Conservation (phyloP, 2,888 invertebrate genomes). For the Pharmacophagus antenor region DNA sequence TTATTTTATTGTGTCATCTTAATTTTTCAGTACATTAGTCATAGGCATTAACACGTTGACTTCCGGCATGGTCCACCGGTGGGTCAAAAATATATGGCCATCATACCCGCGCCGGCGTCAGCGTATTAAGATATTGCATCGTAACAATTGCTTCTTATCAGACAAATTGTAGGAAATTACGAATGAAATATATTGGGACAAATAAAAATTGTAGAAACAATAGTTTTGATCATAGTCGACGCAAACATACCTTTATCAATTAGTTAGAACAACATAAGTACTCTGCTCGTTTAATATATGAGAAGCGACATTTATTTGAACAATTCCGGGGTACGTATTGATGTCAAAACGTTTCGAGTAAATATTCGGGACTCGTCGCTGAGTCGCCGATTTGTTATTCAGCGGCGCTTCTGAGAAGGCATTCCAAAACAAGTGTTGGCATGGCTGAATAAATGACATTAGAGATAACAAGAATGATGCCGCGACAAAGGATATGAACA, state of each 20-base stretch:
- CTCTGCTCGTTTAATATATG: neutral
- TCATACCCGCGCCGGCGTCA: too few species aligned
- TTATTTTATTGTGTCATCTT: neutral
- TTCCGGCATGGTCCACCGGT: too few species aligned
- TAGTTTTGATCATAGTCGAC: neutral
- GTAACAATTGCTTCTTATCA: neutral
- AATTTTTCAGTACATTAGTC: too few species aligned
- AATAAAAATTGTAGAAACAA: too few species aligned
- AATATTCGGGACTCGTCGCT: conserved; percentile 28
- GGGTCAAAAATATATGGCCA: too few species aligned
- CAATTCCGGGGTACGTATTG: neutral
- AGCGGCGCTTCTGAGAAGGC: conserved; percentile 20
- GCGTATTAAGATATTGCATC: neutral
- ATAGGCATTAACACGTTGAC: too few species aligned
- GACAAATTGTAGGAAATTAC: too few species aligned
- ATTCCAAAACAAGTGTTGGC: conserved; percentile 30
- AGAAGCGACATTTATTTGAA: neutral
- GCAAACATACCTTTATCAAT: neutral
- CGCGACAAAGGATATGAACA: neutral
- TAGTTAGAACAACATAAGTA: neutral
- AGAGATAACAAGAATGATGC: conserved; percentile 12
- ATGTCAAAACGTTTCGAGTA: conserved; percentile 13
- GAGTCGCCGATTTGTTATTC: conserved; percentile 30
- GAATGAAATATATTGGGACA: too few species aligned
- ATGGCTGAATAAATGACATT: conserved; percentile 25